Evolutionary conservation across 2,797 vertebrate genomes (phyloP).

Genomic region (Neoniphon sammara): DNA sequence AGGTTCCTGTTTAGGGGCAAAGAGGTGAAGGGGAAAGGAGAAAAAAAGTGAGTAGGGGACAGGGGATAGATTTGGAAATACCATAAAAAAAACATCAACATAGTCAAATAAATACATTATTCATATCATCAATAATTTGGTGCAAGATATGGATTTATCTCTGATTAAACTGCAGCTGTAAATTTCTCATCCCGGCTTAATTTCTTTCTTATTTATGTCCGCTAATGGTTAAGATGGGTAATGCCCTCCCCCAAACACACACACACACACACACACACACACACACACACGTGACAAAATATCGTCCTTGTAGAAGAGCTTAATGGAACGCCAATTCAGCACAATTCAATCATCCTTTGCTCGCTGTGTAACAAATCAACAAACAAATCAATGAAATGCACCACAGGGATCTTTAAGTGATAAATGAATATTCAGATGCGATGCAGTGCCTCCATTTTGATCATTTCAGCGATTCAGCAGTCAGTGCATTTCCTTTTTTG

Average conservation of each 20-base stretch:
- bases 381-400: constrained; percentile 73
- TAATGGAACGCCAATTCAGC: constrained; percentile 64
- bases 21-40: constrained; percentile 32
- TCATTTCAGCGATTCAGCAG: constrained; percentile 35
- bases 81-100: constrained; percentile 46
- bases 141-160: constrained; percentile 64
- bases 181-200: constrained; percentile 60
- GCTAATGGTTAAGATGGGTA: constrained; percentile 65
- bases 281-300: constrained; percentile 53
- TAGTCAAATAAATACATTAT: constrained; percentile 63
- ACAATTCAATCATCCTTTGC: constrained; percentile 67
- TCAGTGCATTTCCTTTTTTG: background rate
- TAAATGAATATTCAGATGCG: constrained; percentile 60
- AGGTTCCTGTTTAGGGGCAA: constrained; percentile 83
- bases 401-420: constrained; percentile 54
- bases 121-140: constrained; percentile 65
- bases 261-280: background rate
- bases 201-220: constrained; percentile 65
- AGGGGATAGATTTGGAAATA: constrained; percentile 39
- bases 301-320: constrained; percentile 57
- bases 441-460: constrained; percentile 12
- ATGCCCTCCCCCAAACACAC: constrained; percentile 33
- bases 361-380: constrained; percentile 50
- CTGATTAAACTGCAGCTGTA: constrained; percentile 59
- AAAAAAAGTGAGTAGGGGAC: constrained; percentile 37